Base-by-base conservation (phyloP, 2,888 invertebrate genomes). In the Seladonia tumulorum region DNA sequence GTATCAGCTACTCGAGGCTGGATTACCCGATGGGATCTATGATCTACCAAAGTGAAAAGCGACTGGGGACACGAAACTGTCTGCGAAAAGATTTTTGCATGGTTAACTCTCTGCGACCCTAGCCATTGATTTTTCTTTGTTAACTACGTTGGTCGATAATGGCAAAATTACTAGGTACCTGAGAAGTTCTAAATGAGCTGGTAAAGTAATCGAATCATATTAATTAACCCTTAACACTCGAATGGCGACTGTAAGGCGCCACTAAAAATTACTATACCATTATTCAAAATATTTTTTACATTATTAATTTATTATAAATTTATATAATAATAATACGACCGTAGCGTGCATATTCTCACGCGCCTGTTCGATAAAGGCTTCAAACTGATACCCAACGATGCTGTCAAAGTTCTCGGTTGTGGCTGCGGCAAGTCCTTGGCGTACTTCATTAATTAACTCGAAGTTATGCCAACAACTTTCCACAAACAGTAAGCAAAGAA, bases 371-470 rank as follows among this genome's bases (percentile, higher is more conserved):
- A 74, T 63, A 74, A n/a, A 53, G 35, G 57, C 57, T 70, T 53
- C 57, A 66, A 63, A 60, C 79, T 42, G 60, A 16, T 63, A 66
- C 47, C 71, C 18, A 70, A 68, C 80, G 76, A 57, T 60, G 57
- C 70, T 79, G 76, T 86, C 75, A 86, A 82, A 87, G 83, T 85
- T 86, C 74, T 72, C 73, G 79, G 84, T 87, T 86, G 84, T 88
- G 83, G 79, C 68, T 66, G 70, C 42, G 73, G 76, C 73, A 63
- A 80, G 80, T 76, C 81, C 63, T 49, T 10, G 57, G 45, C 83
- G 81, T 82, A 83, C 84, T 91, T 90, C 88, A 87, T 91, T 91
- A 91, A 87, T 85, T 76, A 86, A 60, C 74, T 76, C 78, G 77
- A 84, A 90, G 89, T 91, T 90, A 84, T 87, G 83, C 82, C 75